Conservation (phyloP, 2,113 vertebrate genomes). For the Ramphastos sulfuratus region DNA sequence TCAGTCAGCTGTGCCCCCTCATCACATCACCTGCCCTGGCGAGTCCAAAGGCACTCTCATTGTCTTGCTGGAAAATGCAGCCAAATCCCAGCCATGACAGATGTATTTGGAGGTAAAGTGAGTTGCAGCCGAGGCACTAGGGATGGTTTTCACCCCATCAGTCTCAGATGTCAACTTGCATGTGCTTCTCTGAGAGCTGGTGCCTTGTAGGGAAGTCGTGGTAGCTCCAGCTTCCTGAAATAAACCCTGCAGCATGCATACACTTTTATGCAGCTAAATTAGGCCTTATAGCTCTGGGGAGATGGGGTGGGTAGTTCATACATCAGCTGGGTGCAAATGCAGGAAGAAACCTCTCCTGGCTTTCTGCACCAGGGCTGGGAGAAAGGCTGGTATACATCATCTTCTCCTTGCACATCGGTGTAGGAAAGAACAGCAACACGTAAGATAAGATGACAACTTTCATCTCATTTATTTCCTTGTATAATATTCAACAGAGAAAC, state of each 20-base stretch:
- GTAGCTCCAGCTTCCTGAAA: not conserved
- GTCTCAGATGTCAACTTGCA: accelerated
- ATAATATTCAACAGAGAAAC: not conserved
- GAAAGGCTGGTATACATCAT: not conserved
- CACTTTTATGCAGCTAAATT: not conserved
- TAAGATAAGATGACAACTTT: not conserved
- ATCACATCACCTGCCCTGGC: accelerated
- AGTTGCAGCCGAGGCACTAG: not conserved
- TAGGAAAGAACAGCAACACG: not conserved
- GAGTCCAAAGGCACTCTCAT: not conserved
- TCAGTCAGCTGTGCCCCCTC: accelerated
- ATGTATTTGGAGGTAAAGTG: not conserved
- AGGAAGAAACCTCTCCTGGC: not conserved
- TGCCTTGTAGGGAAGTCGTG: not conserved
- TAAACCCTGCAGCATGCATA: not conserved
- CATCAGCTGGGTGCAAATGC: not conserved
- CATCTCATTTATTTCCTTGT: not conserved
- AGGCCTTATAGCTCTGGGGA: not conserved
- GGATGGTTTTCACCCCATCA: not conserved
- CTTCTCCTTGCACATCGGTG: not conserved
- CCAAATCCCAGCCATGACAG: not conserved
- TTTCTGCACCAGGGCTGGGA: not conserved
- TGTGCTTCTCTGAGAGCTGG: not conserved
- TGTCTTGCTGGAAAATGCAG: not conserved
- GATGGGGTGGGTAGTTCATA: accelerated